These are phyloP conservation scores for Vulpes ferrilata DNA, from an alignment of 2,113 vertebrate genomes.

Conservation along the genomic window DNA sequence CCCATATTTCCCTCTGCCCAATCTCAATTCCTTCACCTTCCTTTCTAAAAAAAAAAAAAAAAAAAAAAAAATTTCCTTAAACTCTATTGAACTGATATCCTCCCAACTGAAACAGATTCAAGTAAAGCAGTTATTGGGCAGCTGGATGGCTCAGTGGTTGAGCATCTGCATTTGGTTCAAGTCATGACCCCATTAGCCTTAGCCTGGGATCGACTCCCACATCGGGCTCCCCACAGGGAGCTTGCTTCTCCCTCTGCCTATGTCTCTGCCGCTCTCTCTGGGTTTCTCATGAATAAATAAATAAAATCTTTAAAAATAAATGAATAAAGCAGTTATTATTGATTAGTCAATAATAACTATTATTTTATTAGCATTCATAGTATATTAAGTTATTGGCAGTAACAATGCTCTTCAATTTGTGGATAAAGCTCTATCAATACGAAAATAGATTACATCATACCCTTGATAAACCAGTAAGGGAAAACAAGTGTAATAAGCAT, in stretches of 20 bases:
- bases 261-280: too few species aligned
- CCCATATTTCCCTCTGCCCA: neutral
- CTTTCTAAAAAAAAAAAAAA: neutral
- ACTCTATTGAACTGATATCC: conserved; percentile 43
- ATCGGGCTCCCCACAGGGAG: too few species aligned
- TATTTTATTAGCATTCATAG: neutral
- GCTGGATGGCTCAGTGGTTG: too few species aligned
- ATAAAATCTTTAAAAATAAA: too few species aligned
- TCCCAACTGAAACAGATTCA: neutral
- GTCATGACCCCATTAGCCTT: too few species aligned
- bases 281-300: too few species aligned
- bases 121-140: neutral
- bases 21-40: neutral
- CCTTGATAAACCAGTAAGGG: neutral
- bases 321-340: neutral
- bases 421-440: neutral
- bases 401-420: neutral
- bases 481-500: neutral
- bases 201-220: too few species aligned
- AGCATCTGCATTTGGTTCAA: too few species aligned
- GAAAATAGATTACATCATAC: neutral
- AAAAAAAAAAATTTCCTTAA: neutral
- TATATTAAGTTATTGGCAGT: neutral
- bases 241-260: too few species aligned
- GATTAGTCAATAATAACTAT: neutral